Conservation (phyloP, 64 coral and sea anemone genomes). For the Orbicella faveolata region DNA sequence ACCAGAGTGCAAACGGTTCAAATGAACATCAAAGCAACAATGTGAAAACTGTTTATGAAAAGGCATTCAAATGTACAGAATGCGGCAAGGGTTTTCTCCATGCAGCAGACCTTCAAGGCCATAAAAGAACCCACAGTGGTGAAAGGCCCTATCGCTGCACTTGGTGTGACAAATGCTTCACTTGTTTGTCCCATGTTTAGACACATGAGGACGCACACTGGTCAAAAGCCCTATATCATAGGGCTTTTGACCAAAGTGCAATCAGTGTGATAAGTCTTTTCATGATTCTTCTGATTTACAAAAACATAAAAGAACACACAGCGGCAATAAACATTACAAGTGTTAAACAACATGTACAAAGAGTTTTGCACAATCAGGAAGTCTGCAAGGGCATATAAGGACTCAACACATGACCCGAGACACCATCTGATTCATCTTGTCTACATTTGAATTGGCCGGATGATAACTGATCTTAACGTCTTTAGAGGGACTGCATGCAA, state of each 20-base stretch:
- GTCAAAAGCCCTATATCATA: slow-evolving; percentile 11
- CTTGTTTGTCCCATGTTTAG: slow-evolving; percentile 14
- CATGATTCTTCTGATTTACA: not conserved
- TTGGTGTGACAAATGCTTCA: not conserved
- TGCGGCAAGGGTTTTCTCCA: not conserved
- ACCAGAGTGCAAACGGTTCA: no score
- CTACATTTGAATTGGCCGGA: no score
- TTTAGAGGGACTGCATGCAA: no score
- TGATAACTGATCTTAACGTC: no score
- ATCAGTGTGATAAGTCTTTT: not conserved
- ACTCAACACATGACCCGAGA: not conserved
- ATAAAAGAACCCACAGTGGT: not conserved
- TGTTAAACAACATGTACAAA: no score
- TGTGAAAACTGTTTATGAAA: not conserved
- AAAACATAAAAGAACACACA: not conserved
- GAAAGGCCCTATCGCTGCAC: slow-evolving; percentile 17
- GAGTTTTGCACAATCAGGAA: not conserved
- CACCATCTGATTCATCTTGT: no score
- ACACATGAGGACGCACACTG: slow-evolving; percentile 40
- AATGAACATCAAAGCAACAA: no score
- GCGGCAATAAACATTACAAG: not conserved
- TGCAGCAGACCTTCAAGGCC: not conserved
- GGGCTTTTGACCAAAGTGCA: not conserved
- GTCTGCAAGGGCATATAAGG: not conserved
- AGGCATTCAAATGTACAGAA: slow-evolving; percentile 6